Evolutionary conservation across 2,797 vertebrate genomes (phyloP), one percentile per base, ranked within the genome.

Genomic region (Phalanger gymnotis): DNA sequence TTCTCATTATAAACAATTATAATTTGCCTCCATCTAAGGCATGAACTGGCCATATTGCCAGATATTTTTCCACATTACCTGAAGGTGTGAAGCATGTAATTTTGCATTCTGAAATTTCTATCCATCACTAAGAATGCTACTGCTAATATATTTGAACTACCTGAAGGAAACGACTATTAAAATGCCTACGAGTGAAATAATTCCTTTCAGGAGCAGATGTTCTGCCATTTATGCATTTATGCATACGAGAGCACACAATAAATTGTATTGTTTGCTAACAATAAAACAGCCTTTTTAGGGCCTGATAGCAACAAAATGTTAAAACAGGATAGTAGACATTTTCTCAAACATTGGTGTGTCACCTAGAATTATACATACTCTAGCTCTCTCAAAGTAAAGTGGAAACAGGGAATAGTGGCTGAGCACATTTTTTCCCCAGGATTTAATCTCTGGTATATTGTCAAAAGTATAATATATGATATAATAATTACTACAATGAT

Each of bases 301-400:
- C 10, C 47, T 81, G 66, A 92, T 96, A 97, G 14, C 22, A 55
- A 96, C 91, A 96, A 96, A 0, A 95, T 34, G 5, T 11, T 93
- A 51, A 92, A 90, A 22, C 90, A 52, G 91, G 31, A 25, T 53
- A 57, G 56, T 47, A 34, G 54, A 19, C 92, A 53, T 28, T 93
- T 66, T 94, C 92, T 28, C 6, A 87, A 52, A 52, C 52, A 5
- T 2, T 3, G 30, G 19, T 53, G 58, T 92, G 0, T 53, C 66
- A 53, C 53, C 58, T 92, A 57, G 58, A 92, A 55, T 53, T 61
- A n/a, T 53, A 61, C 53, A 5, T 58, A 54, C 25, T 12, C 11
- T 19, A 13, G n/a, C 28, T 90, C 47, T 91, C 92, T 55, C 10
- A 12, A 56, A 61, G 30, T 10, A 87, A 92, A 95, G 40, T 51